These are phyloP conservation scores for Danaus plexippus DNA, from an alignment of 1,140 invertebrate species.

Conservation along the genomic window DNA sequence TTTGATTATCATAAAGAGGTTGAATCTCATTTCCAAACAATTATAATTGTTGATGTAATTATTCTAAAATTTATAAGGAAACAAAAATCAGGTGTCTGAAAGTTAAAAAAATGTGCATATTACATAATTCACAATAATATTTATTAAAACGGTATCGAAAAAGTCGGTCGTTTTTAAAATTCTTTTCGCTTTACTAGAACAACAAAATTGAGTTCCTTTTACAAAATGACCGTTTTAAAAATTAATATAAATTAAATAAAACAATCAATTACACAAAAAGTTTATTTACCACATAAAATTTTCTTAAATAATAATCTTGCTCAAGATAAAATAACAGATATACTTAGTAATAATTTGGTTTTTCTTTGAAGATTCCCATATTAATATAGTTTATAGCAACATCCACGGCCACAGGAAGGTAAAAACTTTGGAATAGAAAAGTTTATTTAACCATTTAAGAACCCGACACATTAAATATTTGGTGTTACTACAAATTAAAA, in stretches of 20 bases:
- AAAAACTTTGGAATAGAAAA: conserved; percentile 69
- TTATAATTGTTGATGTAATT: too few species aligned
- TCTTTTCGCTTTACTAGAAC: too few species aligned
- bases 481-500: conserved; percentile 64
- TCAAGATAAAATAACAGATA: conserved; percentile 66
- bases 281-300: conserved; percentile 71
- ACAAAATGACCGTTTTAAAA: too few species aligned
- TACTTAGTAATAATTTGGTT: conserved; percentile 43
- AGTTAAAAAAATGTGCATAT: too few species aligned
- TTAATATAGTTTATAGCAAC: conserved; percentile 64
- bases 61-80: too few species aligned
- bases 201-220: too few species aligned
- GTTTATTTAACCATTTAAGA: conserved; percentile 51
- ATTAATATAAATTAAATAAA: conserved; percentile 20
- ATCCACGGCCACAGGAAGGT: conserved; percentile 68
- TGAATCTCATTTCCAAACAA: too few species aligned
- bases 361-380: conserved; percentile 58
- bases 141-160: too few species aligned
- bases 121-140: too few species aligned
- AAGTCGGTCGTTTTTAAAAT: too few species aligned
- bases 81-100: too few species aligned
- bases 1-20: too few species aligned
- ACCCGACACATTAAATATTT: conserved; percentile 46
- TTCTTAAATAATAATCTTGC: conserved; percentile 66
- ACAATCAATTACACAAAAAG: conserved; percentile 57